A percentile compares a stretch with the other conserved stretches of the same genome.
Evolutionary conservation across 2,888 invertebrate genomes (phyloP).

Genomic region (Scaptomyza tumidula): DNA sequence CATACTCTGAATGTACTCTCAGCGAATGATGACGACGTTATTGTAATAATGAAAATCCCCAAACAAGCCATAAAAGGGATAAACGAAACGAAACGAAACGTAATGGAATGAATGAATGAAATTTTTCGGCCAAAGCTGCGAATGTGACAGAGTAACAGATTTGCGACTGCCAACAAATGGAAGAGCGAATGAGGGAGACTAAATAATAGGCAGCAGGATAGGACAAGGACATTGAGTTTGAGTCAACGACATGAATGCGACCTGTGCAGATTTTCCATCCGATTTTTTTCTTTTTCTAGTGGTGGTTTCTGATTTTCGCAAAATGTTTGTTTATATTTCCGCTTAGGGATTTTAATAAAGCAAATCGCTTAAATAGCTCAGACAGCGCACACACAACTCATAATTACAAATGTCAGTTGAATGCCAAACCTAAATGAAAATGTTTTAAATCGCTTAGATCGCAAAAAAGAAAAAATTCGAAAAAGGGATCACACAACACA

Average conservation of each 20-base stretch:
- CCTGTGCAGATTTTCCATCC: conserved; percentile 40
- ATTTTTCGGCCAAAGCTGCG: conserved; percentile 58
- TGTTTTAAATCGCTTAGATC: conserved; percentile 49
- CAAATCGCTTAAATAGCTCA: conserved; percentile 76
- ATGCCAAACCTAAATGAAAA: conserved; percentile 34
- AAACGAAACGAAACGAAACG: conserved; percentile 62
- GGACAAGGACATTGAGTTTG: conserved; percentile 22
- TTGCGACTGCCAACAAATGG: conserved; percentile 28
- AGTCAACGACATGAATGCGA: conserved; percentile 47
- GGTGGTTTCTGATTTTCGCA: conserved; percentile 25
- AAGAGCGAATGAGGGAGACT: neutral
- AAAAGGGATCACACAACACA: neutral
- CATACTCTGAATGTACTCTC: neutral
- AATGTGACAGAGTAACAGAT: conserved; percentile 68
- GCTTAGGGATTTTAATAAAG: conserved; percentile 64
- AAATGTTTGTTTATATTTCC: conserved; percentile 54
- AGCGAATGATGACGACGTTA: conserved; percentile 53
- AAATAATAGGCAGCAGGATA: conserved; percentile 15
- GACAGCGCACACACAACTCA: conserved; percentile 36
- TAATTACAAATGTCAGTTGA: conserved; percentile 66
- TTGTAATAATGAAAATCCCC: conserved; percentile 77
- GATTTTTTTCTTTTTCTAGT: conserved; percentile 15
- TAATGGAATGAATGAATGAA: conserved; percentile 51
- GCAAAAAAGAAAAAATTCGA: conserved; percentile 3
- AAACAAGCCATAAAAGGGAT: conserved; percentile 80